phyloP scores from a whole-genome alignment of 2,797 vertebrate genomes.

The Fistularia commersonii region DNA sequence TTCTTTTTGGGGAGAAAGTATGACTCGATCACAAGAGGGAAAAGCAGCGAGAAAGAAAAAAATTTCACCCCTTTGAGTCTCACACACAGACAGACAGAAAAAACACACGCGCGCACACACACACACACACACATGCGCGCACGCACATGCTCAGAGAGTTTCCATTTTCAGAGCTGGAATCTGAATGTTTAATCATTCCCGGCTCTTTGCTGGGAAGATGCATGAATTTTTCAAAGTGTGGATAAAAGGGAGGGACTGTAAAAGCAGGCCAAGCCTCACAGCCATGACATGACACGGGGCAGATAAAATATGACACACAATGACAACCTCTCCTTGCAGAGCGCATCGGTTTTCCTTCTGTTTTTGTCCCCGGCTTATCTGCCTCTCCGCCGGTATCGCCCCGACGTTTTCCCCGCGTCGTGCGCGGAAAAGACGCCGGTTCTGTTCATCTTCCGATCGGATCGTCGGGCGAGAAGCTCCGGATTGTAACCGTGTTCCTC shows the following conservation, averaged over 20 bases:
- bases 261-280: constrained; percentile 32
- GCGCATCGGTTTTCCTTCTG: neutral
- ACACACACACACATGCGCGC: constrained; percentile 6
- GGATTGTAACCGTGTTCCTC: no score
- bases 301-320: constrained; percentile 5
- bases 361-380: no score
- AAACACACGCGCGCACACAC: constrained; percentile 10
- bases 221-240: constrained; percentile 66
- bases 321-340: no score
- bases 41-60: no score
- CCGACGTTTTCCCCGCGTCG: no score
- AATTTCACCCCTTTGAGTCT: no score
- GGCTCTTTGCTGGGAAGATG: constrained; percentile 58
- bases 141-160: constrained; percentile 42
- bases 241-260: constrained; percentile 34
- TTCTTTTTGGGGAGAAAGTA: no score
- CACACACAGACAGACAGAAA: neutral
- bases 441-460: no score
- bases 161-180: constrained; percentile 61
- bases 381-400: no score
- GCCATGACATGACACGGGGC: constrained; percentile 11
- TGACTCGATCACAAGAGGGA: no score
- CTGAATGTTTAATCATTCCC: constrained; percentile 70
- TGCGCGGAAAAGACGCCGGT: no score
- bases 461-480: no score